Evolutionary conservation across 2,113 vertebrate genomes (phyloP), one percentile per base, ranked within the genome.

Genomic region (Thomomys bottae): DNA sequence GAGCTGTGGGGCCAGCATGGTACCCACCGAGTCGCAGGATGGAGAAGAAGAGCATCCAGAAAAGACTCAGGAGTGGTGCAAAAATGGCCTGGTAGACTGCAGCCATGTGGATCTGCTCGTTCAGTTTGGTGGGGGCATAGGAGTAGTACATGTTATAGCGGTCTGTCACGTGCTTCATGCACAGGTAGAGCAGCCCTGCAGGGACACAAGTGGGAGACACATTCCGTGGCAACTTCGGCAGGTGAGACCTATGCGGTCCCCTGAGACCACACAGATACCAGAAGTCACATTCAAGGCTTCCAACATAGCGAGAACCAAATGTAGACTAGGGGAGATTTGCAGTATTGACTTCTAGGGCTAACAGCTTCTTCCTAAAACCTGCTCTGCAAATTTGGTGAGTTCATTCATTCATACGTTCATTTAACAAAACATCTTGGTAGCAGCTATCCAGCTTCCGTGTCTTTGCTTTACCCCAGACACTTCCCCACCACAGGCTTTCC

Each of bases 21-120:
- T 15, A 88, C 98, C 61, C 97, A 99, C 99, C 99, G 11, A 99
- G 97, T 89, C 99, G 98, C 83, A 99, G 98, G 86, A 99, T 70
- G 0, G 99, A 99, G 98, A 99, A 99, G 98, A 99, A 99, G 86
- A 99, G 98, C 92, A 99, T 98, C 99, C 99, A 99, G 97, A 99
- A 99, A 94, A 99, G 98, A 96, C 99, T 98, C 97, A 99, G 98
- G 95, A 99, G 98, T 3, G 99, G 99, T 0, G 99, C 99, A 32
- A 99, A 97, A 64, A 99, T 96, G 26, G 99, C 98, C 96, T 99
- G 99, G 96, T 97, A 98, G 96, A 99, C 97, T 6, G 99, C 99
- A 0, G 99, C 99, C 0, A 97, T 89, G 40, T 99, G 99, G 96
- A 99, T 99, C 84, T 97, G 98, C 95, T 98, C 98, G 94, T 97